These are phyloP conservation scores for Phylloscopus collybita DNA, from an alignment of 2,797 vertebrate genomes.

Conservation along the genomic window DNA sequence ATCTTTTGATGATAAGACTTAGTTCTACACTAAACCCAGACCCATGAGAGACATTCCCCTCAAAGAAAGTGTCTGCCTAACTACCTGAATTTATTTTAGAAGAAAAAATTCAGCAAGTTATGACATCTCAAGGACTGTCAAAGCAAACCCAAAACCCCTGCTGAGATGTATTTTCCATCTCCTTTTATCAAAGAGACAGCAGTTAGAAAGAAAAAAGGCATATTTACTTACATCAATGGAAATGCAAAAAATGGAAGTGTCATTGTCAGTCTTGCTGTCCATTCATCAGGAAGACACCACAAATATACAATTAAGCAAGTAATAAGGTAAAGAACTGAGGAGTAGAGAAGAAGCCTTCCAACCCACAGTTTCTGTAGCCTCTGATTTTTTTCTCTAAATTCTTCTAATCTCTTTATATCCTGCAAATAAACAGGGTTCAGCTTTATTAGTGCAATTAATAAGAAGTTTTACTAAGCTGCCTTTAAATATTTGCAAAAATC, in stretches of 20 bases:
- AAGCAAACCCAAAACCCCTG: slow-evolving; percentile 30
- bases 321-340: slow-evolving; percentile 86
- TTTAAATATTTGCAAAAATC: background rate
- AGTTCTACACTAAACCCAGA: background rate
- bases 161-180: slow-evolving; percentile 33
- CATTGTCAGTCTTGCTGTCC: slow-evolving; percentile 87
- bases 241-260: slow-evolving; percentile 90
- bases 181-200: background rate
- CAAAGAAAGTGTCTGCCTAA: background rate
- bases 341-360: slow-evolving; percentile 91
- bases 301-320: slow-evolving; percentile 88
- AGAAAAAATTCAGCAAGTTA: slow-evolving; percentile 22
- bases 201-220: background rate
- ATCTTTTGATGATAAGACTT: background rate
- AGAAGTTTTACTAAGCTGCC: background rate
- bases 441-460: background rate
- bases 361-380: slow-evolving; percentile 92
- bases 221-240: slow-evolving; percentile 92
- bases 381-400: slow-evolving; percentile 93
- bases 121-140: slow-evolving; percentile 10
- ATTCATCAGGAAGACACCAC: slow-evolving; percentile 93
- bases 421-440: slow-evolving; percentile 71
- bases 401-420: slow-evolving; percentile 91
- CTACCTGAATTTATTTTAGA: background rate
- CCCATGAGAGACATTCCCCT: background rate